Conservation (phyloP, 2,797 vertebrate species). For the Vespertilio murinus region DNA sequence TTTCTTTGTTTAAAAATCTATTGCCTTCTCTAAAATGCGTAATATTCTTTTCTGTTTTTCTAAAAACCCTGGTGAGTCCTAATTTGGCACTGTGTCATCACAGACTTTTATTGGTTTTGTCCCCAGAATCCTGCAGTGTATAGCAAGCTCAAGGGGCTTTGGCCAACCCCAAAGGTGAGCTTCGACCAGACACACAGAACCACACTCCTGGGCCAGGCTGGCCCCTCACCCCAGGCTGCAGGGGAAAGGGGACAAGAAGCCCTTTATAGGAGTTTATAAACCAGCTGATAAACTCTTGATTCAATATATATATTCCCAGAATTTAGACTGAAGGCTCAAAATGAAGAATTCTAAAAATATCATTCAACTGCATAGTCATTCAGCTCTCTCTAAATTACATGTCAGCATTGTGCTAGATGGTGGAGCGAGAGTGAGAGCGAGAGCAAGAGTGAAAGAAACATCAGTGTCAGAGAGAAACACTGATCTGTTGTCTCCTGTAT, state of each 20-base stretch:
- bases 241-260: not conserved
- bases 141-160: not conserved
- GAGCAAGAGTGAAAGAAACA: too few relatives aligned
- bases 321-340: not conserved
- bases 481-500: too few relatives aligned
- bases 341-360: not conserved
- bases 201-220: not conserved
- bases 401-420: not conserved
- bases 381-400: not conserved
- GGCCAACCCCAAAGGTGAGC: not conserved
- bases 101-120: not conserved
- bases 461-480: too few relatives aligned
- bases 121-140: too few relatives aligned
- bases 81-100: not conserved
- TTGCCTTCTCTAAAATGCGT: not conserved
- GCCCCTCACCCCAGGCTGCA: not conserved
- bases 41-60: not conserved
- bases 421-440: not conserved
- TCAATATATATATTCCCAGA: not conserved
- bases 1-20: slow-evolving; percentile 24
- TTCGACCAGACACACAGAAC: not conserved
- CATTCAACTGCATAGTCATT: not conserved
- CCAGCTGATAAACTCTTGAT: not conserved
- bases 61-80: not conserved
- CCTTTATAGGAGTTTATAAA: not conserved